Conservation (phyloP, 2,113 vertebrate genomes). For the Paramormyrops kingsleyae region DNA sequence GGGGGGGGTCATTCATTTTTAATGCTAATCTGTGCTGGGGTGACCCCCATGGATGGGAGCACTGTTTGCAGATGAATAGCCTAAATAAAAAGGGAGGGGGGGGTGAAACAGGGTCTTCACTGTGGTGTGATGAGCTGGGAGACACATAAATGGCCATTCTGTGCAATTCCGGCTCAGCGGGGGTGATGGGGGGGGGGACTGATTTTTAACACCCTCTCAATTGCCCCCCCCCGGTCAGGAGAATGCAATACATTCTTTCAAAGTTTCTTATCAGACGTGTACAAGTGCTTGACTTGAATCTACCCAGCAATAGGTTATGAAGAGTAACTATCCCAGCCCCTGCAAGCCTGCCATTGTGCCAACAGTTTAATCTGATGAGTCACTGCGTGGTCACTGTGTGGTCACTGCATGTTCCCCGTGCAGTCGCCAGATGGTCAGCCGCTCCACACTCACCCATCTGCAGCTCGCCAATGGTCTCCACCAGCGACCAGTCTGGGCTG, state of each 20-base stretch:
- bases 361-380: not conserved
- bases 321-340: not conserved
- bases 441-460: conserved; percentile 80
- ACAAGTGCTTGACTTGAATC: not conserved
- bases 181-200: not conserved
- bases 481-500: conserved; percentile 94
- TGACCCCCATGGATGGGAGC: not conserved
- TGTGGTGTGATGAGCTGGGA: not conserved
- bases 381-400: not conserved
- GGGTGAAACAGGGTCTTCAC: not conserved
- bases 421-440: not conserved
- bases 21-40: not conserved
- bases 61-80: not conserved
- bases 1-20: not conserved
- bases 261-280: not conserved
- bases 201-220: not conserved
- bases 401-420: not conserved
- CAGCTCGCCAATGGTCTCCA: conserved; percentile 88
- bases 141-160: not conserved
- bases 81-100: not conserved
- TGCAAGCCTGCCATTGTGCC: not conserved
- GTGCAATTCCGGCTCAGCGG: not conserved
- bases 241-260: not conserved
- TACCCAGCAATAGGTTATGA: not conserved
- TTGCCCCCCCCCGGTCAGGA: not conserved